Evolutionary conservation across 2,888 invertebrate genomes (phyloP), one percentile per base, ranked within the genome.

Genomic region (Tholera decimalis): DNA sequence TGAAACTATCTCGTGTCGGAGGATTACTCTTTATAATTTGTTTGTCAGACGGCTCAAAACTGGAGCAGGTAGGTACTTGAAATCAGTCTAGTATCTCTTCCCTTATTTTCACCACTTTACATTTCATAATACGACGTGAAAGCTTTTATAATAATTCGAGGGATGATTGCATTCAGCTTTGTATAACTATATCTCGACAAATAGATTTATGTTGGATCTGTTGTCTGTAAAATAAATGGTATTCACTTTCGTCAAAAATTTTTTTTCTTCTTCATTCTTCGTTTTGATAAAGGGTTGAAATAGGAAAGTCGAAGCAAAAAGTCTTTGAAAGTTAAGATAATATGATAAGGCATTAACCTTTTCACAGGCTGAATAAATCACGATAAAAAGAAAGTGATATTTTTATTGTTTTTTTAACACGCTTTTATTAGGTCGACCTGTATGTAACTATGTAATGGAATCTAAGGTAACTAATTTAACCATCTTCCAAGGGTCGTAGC

Each of bases 61-160:
- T 54, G 43, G 51, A 53, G 47, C 68, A 60, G 66, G 54, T 51
- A 54, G 24, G 50, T 73, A 59, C 62, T 74, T 50, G 35, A 70
- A 72, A 70, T 64, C 50, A 63, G 49, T 75, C 55, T 50, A 55
- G 58, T 68, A 62, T 65, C 35, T 60, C 61, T 66, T 50, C 44
- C 22, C 43, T 55, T 61, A 64, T 75, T 73, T 74, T 71, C 53
- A 54, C 56, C 53, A 57, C 53, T 77, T 65, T 73, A 28, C 55
- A 57, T 73, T 67, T 72, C 41, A 35, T 63, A 68, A 60, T 55
- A 59, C 56, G 24, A 67, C 58, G 61, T 49, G 62, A 77, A 82
- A 77, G 73, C 83, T 80, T 78, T 82, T 56, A 82, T 49, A 76
- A 64, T 78, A 78, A 76, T 69, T 61, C 51, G 30, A 30, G 56